Evolutionary conservation across 2,797 vertebrate genomes (phyloP), one percentile per base, ranked within the genome.

Genomic region (Alauda arvensis): DNA sequence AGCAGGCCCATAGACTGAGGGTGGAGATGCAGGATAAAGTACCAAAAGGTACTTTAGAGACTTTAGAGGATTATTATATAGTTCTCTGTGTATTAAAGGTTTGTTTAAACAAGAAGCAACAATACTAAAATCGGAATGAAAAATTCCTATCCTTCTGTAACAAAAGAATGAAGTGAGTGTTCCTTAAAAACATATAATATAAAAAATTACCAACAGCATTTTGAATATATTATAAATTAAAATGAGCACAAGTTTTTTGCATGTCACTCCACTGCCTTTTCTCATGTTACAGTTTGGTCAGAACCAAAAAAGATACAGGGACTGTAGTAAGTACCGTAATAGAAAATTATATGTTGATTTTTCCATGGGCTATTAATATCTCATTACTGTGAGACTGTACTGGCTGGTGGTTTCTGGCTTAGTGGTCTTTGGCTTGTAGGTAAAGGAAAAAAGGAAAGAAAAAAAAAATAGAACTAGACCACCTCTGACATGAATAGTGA

Each of bases 351-450:
- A 91, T 92, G 96, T 97, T 98, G 97, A 96, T 97, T 97, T 98
- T 98, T 98, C 97, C 97, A 97, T 96, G 96, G 96, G 92, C 96
- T 97, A 96, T 97, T 97, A 97, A 96, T 96, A 94, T 95, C 93
- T 96, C 96, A 42, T 95, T 97, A 95, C 95, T 97, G 94, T 92
- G 90, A 96, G 96, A 95, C 95, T 93, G 89, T 94, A 93, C 87
- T 84, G 63, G 85, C 92, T 91, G 93, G 95, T 96, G 86, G 89
- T 95, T 89, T 82, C 94, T 97, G 97, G 96, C 95, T 96, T 95
- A 93, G 76, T 94, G 94, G 80, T 74, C 80, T 96, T 96, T 94
- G 94, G 78, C 91, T 93, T 95, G n/a, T 89, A 94, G 90, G 95
- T 96, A 95, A 96, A 96, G 91, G 93, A 76, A 94, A 93, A 94